Evolutionary conservation across 2,113 vertebrate genomes (phyloP), one percentile per base, ranked within the genome.

Genomic region (Trogon surrucura): DNA sequence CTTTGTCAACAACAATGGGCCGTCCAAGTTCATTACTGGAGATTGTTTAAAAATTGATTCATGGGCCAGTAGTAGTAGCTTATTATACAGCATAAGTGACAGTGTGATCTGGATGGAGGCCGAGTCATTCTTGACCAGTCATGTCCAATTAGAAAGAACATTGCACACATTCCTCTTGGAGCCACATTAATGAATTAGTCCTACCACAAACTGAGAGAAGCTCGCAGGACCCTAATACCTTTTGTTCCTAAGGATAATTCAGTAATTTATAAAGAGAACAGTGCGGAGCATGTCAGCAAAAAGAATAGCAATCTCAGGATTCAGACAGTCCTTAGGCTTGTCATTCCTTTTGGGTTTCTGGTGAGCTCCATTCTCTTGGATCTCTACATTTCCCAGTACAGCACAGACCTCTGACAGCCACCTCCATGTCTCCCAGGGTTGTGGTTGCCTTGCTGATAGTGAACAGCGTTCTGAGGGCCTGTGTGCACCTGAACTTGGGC

Each of bases 101-200:
- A 98, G 97, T 97, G 97, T 96, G 97, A 97, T 95, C 98, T 98
- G 97, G 97, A 97, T 29, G 78, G 93, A 88, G 87, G 97, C 97
- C 97, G 85, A 93, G 97, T 97, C 98, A 98, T 98, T 98, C 97
- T 98, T 96, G 96, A 96, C 92, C 96, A 97, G 98, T 98, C 98
- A 97, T 95, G 96, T 98, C 97, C 98, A 98, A 98, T 98, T 98
- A 98, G 96, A 96, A 96, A 96, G 91, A 97, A 97, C 91, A 94
- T 88, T 95, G 91, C 95, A 91, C 96, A 90, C 97, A 98, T 98
- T 97, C 97, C 97, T 97, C 75, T 94, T 95, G 97, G 97, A 98
- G 97, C 93, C 98, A 97, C 97, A 97, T 98, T 98, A 98, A 98
- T 98, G 98, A 98, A 98, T 98, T 98, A 98, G 98, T 98, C 96